Percentiles rank a stretch among this genome's conserved stretches.
phyloP scores from a whole-genome alignment of 1,140 invertebrate genomes.

The Saxidomus purpurata region DNA sequence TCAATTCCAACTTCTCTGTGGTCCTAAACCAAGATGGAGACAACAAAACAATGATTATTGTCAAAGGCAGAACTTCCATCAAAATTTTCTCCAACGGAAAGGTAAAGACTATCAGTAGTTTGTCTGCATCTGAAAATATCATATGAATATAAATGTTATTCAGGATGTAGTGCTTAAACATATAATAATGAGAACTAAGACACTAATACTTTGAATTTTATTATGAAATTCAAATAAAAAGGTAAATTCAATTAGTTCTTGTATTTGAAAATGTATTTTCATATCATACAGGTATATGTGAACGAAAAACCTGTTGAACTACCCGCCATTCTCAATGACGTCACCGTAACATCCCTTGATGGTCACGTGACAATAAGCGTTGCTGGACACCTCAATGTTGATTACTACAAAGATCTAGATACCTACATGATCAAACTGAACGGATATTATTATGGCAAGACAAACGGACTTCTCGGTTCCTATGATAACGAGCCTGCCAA shows the following conservation, averaged over 20 bases:
- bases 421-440: conserved; percentile 84
- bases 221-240: too few species aligned
- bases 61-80: conserved; percentile 82
- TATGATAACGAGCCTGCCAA: conserved; percentile 95
- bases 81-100: conserved; percentile 81
- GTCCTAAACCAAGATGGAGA: conserved; percentile 86
- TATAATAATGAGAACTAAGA: too few species aligned
- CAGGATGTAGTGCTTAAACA: too few species aligned
- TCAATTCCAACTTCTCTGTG: conserved; percentile 88
- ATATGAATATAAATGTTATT: too few species aligned
- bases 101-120: conserved; percentile 16
- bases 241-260: too few species aligned
- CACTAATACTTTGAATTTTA: too few species aligned
- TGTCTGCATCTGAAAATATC: too few species aligned
- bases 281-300: conserved; percentile 85
- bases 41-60: conserved; percentile 69
- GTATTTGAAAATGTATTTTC: too few species aligned
- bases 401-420: conserved; percentile 76
- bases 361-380: conserved; percentile 83
- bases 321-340: conserved; percentile 89
- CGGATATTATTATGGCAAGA: conserved; percentile 91
- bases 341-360: conserved; percentile 79
- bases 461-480: conserved; percentile 94
- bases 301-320: conserved; percentile 85
- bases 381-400: conserved; percentile 81